Evolutionary conservation across 2,888 invertebrate genomes (phyloP), one percentile per base, ranked within the genome.

Genomic region (Linyphia triangularis): DNA sequence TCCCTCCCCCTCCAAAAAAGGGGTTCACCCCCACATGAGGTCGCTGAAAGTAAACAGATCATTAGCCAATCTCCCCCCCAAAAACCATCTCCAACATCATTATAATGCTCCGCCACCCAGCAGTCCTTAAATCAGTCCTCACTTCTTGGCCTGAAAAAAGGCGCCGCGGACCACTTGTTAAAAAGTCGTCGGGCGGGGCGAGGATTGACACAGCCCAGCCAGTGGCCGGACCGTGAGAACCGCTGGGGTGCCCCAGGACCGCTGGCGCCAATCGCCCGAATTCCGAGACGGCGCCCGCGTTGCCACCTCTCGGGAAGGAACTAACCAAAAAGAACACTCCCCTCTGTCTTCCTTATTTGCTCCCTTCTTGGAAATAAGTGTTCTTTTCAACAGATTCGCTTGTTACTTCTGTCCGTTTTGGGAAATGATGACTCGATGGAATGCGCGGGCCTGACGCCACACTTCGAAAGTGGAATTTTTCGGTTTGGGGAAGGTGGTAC

Each of bases 251-350:
- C 51, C 51, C 51, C 51, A 51, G 51, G 51, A 51, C 51, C 51
- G 51, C 9, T 43, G 85, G 85, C 85, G 85, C 85, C 85, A 33
- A 26, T 51, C 51, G 10, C 16, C 24, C 40, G 40, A 22, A 85
- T 85, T 69, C 85, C 85, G 57, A 40, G 77, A 85, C 85, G 85
- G 85, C 85, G 85, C 85, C 85, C 43, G 7, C 40, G 22, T 72
- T 43, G 51, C 51, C 51, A 51, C 51, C 51, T 51, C 40, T 9
- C 3, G n/a, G 9, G 33, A 33, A 33, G 33, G 5, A 6, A 9
- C 33, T n/a, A n/a, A n/a, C n/a, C n/a, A n/a, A n/a, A n/a, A n/a
- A 33, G 33, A 4, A 4, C 33, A 4, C 33, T 9, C 33, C 33
- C 33, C 33, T 9, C 33, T 9, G 5, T 9, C 33, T 9, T 5